Percentiles rank a stretch among this genome's conserved stretches.
These are phyloP conservation scores for Aphelenchoides besseyi DNA, from an alignment of 1,140 invertebrate genomes.

Conservation along the genomic window DNA sequence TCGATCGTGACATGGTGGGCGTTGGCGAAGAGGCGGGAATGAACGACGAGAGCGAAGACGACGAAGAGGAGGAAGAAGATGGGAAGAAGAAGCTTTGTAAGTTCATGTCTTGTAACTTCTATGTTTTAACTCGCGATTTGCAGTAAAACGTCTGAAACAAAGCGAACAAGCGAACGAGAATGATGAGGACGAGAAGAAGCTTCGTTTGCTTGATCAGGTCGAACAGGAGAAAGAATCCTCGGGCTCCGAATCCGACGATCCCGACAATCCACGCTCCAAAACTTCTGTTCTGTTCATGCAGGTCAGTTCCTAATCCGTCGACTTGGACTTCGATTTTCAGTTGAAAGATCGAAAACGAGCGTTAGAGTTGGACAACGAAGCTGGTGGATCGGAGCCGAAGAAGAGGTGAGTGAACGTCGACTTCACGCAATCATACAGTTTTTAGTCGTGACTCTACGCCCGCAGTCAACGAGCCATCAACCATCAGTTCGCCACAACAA, in stretches of 20 bases:
- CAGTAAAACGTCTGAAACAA: constrained; percentile 29
- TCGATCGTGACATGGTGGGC: constrained; percentile 56
- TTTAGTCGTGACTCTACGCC: background rate
- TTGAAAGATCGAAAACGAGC: constrained; percentile 11
- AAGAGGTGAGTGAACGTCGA: background rate
- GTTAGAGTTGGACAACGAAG: background rate
- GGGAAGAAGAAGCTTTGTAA: constrained; percentile 25
- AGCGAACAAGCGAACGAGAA: constrained; percentile 24
- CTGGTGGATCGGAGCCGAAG: constrained; percentile 1
- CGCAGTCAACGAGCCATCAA: constrained; percentile 1
- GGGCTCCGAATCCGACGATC: constrained; percentile 52
- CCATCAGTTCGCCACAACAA: background rate
- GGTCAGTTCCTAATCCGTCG: constrained; percentile 18
- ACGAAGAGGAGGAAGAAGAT: constrained; percentile 47
- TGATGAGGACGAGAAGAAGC: constrained; percentile 4
- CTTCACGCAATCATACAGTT: background rate
- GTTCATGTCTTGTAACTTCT: constrained; percentile 7
- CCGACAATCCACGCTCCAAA: constrained; percentile 46
- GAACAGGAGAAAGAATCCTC: constrained; percentile 34
- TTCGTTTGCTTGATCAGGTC: background rate
- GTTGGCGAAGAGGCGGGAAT: constrained; percentile 57
- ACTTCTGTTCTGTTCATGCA: constrained; percentile 52
- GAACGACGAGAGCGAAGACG: constrained; percentile 38
- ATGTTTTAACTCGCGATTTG: background rate
- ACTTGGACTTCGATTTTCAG: background rate